Base-by-base conservation (phyloP, 2,888 invertebrate genomes). In the Ceraclea dissimilis region DNA sequence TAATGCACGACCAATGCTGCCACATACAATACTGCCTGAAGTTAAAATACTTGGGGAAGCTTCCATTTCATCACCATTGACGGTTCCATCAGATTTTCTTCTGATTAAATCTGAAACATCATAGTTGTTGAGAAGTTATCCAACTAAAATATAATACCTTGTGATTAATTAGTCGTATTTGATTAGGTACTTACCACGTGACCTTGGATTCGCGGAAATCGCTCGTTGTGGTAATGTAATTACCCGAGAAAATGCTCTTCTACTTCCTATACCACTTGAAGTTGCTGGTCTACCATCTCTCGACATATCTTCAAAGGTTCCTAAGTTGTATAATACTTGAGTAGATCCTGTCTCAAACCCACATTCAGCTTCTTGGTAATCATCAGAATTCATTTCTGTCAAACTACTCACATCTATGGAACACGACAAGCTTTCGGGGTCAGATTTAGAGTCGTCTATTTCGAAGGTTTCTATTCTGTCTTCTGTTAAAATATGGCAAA, bases 1-100 rank as follows among this genome's bases (percentile, higher is more conserved):
- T 20, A 62, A 49, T 8, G 61, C 61, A 20, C 59, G 59, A 1
- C 65, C 71, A 60, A 79, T 63, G 61, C 76, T 78, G 0, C 79
- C 79, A 58, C 77, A 79, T 4, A 78, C 75, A 0, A 77, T 68
- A 2, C 66, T 68, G 18, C 70, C 69, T 1, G 79, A 78, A 0
- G 79, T 79, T 63, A 79, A 62, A 54, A 68, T 68, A 63, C 79
- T 79, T 17, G 61, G 60, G 17, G 60, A 75, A 73, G 58, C 73
- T 70, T 64, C 71, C 69, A 19, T 17, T 21, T 21, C 26, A 26
- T 26, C 26, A 4, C 10, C 26, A 10, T 6, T 6, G 26, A 26
- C 26, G 6, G 47, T 17, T 6, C 19, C 31, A 17, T 10, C 10
- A 10, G 26, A 26, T 6, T 26, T 26, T n/a, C n/a, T n/a, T n/a